phyloP scores from a whole-genome alignment of 2,797 vertebrate genomes.

The Crenichthys baileyi region DNA sequence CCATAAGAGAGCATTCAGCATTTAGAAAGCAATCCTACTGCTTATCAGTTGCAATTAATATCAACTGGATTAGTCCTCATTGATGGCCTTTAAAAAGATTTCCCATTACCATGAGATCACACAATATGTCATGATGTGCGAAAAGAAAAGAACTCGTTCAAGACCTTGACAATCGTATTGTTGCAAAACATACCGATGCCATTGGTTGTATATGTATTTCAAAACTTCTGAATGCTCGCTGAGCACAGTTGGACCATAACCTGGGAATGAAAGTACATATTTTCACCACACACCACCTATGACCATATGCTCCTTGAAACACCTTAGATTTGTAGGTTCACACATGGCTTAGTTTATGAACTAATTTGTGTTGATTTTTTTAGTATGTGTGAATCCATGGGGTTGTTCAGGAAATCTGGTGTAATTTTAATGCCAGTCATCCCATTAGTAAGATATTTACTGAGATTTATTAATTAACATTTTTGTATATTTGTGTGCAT shows the following conservation, averaged over 20 bases:
- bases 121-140: too few species aligned
- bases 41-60: not conserved
- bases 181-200: too few species aligned
- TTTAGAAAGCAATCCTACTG: not conserved
- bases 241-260: too few species aligned
- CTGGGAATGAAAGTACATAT: too few species aligned
- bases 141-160: too few species aligned
- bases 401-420: not conserved
- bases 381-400: not conserved
- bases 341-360: not conserved
- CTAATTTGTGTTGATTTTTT: not conserved
- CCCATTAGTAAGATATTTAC: not conserved
- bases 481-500: not conserved
- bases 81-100: not conserved
- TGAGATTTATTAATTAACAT: not conserved
- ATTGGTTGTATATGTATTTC: too few species aligned
- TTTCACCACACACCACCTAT: too few species aligned
- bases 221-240: too few species aligned
- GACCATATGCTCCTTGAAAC: too few species aligned
- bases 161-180: too few species aligned
- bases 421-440: not conserved
- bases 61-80: not conserved
- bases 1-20: not conserved
- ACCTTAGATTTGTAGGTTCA: not conserved
- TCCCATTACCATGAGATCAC: not conserved